A percentile compares a stretch with the other conserved stretches of the same genome.
These are phyloP conservation scores for Melinopterus prodromus DNA, from an alignment of 2,888 invertebrate species.

Conservation along the genomic window DNA sequence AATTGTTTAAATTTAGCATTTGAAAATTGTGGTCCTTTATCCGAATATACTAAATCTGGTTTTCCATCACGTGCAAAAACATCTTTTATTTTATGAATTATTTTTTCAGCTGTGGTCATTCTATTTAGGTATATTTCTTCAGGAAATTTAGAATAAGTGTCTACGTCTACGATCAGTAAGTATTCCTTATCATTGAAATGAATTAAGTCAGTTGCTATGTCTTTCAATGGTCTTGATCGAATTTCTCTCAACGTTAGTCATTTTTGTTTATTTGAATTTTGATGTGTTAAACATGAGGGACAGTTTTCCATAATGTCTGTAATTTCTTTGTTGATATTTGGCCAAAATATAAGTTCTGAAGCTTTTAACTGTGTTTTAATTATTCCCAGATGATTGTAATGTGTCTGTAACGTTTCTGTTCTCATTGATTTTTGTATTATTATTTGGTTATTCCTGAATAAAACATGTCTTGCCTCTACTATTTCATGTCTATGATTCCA, in stretches of 20 bases:
- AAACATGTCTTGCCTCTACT: too few species aligned
- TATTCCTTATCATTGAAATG: constrained; percentile 40
- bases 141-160: constrained; percentile 45
- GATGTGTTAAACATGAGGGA: constrained; percentile 37
- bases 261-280: constrained; percentile 42
- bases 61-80: constrained; percentile 44
- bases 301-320: not conserved
- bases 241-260: constrained; percentile 39
- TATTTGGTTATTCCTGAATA: too few species aligned
- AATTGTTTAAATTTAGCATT: constrained; percentile 39
- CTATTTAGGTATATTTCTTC: constrained; percentile 41
- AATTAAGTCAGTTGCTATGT: constrained; percentile 44
- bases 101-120: constrained; percentile 38
- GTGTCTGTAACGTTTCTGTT: too few species aligned
- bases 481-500: too few species aligned
- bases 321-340: not conserved
- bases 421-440: too few species aligned
- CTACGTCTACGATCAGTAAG: constrained; percentile 45
- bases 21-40: constrained; percentile 44
- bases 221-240: constrained; percentile 44
- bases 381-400: too few species aligned
- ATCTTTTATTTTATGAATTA: constrained; percentile 42
- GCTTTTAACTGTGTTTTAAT: too few species aligned
- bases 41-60: constrained; percentile 41
- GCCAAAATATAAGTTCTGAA: too few species aligned